Evolutionary conservation across 2,888 invertebrate species (phyloP), one percentile per base, ranked within the genome.

Genomic region (Scaptomyza tumidula): DNA sequence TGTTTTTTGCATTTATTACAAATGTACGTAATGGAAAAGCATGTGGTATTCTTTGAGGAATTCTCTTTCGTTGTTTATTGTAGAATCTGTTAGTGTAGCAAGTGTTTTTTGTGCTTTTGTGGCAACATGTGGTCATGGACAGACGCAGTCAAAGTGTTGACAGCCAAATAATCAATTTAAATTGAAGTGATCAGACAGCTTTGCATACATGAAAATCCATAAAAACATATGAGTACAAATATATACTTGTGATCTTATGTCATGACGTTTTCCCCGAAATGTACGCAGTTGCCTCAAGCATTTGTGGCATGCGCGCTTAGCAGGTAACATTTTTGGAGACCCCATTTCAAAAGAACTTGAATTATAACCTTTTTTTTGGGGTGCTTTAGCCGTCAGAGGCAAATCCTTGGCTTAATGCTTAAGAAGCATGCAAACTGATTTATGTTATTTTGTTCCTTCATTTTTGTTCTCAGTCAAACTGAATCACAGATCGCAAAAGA

Each of bases 101-200:
- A 59, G 60, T 64, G 70, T 14, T 65, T 37, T 27, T 27, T 7
- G 5, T 24, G 49, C 65, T 61, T 66, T 75, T 61, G 79, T 41
- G 56, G 43, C 58, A 72, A 78, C 86, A 85, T 79, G 70, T 81
- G 83, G 69, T 62, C 64, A 71, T 68, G 48, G 55, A 64, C 63
- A 61, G 41, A 35, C 10, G 10, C 16, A 41, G 41, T 24, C n/a
- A 16, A 41, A 83, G 81, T 72, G 78, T 71, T 75, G 78, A 80
- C 87, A 80, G 66, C 49, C 75, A 64, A 84, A 69, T 65, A 72
- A 82, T 82, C 81, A 84, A 82, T 82, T 86, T 86, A 62, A 86
- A 82, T 86, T 86, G 66, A 72, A 80, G 72, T 50, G 55, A 60
- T 45, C 35, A 50, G 57, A 46, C 44, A 45, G 48, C 54, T 49